These are phyloP conservation scores for Margaritifera margaritifera DNA, from an alignment of 2,888 invertebrate genomes.

Conservation along the genomic window DNA sequence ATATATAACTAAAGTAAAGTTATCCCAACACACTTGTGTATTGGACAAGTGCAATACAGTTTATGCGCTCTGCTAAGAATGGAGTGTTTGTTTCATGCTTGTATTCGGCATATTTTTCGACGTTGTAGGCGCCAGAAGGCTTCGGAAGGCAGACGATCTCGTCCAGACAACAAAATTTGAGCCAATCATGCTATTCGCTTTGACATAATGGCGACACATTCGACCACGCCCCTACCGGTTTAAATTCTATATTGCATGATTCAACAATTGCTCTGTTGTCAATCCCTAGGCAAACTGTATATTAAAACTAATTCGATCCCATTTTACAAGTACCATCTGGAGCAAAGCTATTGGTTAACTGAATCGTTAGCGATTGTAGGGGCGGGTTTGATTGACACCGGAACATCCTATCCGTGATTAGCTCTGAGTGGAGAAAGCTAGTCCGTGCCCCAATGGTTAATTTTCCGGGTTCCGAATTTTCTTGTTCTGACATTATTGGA, in stretches of 20 bases:
- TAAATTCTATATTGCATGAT: constrained; percentile 27
- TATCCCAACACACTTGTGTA: too few species aligned
- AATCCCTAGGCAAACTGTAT: constrained; percentile 22
- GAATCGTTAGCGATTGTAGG: too few species aligned
- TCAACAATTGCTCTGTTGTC: constrained; percentile 37
- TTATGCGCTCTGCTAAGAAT: constrained; percentile 38
- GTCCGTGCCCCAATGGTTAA: too few species aligned
- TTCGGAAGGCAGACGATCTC: constrained; percentile 29
- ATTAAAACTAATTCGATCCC: too few species aligned
- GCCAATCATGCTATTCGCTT: constrained; percentile 36
- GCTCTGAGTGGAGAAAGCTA: background rate
- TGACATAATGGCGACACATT: constrained; percentile 50
- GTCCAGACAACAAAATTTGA: too few species aligned
- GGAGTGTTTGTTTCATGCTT: constrained; percentile 45
- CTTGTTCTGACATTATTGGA: constrained; percentile 8
- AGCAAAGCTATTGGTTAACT: too few species aligned
- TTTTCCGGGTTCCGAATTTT: too few species aligned
- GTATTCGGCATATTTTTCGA: constrained; percentile 13
- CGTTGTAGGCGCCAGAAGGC: constrained; percentile 41
- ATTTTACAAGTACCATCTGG: too few species aligned
- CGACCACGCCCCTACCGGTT: constrained; percentile 25
- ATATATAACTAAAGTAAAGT: too few species aligned
- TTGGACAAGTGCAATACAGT: constrained; percentile 31
- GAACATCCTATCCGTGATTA: background rate
- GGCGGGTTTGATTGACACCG: constrained; percentile 1